Base-by-base conservation (phyloP, 2,797 vertebrate species). In the Muscicapa comitata region DNA sequence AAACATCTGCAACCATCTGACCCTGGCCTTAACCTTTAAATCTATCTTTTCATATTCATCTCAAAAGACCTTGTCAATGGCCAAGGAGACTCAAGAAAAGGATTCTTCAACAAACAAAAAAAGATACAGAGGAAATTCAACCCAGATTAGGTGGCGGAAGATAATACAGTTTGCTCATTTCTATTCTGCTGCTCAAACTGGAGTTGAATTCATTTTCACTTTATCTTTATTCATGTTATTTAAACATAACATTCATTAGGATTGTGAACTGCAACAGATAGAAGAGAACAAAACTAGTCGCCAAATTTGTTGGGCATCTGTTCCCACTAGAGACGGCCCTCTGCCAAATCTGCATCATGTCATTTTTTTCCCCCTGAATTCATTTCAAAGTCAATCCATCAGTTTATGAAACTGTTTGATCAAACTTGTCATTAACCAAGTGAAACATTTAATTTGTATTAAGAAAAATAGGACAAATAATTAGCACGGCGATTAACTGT, bases 11-110 rank as follows among this genome's bases (percentile, higher is more conserved):
- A 98, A 97, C 98, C 98, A 98, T 98, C 98, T 99, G 98, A 99
- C 99, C 99, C 98, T 98, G 98, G 98, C 98, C 97, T 99, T 99
- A 98, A 99, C 99, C 99, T 99, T 99, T 99, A 99, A 99, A 99
- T 99, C 99, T 99, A 99, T 98, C 99, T 99, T 99, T 99, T 99
- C 99, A 99, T 99, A 99, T 99, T 99, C 99, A 98, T 98, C 99
- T 99, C 99, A 99, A 99, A 98, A 99, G 99, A 99, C 98, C 99
- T 99, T 99, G 99, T 99, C 98, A 98, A 98, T 98, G 98, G 98
- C 99, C 99, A 98, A 99, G 98, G 98, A 98, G 98, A 98, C 98
- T 98, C 98, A 99, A 99, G 98, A 99, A 99, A 99, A 98, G 98
- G 98, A 99, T 99, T 99, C 98, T 98, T 99, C 98, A 98, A 98